These are phyloP conservation scores for Hetaerina titia DNA, from an alignment of 2,888 invertebrate species.

Conservation along the genomic window DNA sequence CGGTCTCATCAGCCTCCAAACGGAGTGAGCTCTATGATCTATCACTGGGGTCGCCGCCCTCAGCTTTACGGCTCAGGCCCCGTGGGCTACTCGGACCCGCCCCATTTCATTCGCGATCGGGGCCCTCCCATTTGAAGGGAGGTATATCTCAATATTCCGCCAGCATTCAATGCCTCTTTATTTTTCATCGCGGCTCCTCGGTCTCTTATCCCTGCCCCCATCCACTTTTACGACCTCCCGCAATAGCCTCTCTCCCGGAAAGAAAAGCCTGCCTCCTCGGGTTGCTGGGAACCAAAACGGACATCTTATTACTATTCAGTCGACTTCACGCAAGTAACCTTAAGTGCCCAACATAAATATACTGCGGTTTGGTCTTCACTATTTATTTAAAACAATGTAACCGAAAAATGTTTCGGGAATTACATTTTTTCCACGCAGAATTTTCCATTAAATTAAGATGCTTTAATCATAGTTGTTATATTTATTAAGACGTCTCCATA, in stretches of 20 bases:
- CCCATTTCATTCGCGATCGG: neutral
- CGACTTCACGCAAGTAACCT: neutral
- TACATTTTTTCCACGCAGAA: neutral
- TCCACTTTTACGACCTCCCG: neutral
- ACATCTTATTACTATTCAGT: neutral
- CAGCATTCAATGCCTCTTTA: constrained; percentile 56
- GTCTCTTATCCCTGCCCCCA: constrained; percentile 32
- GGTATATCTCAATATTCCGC: constrained; percentile 56
- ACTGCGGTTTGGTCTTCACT: neutral
- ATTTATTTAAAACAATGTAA: neutral
- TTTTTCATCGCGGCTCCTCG: constrained; percentile 31
- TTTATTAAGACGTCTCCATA: too few relatives aligned
- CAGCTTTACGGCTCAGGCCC: too few relatives aligned
- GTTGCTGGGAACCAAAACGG: neutral
- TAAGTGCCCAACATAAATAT: neutral
- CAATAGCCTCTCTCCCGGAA: constrained; percentile 4
- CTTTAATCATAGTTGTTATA: too few relatives aligned
- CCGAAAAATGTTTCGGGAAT: neutral
- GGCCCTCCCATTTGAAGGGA: neutral
- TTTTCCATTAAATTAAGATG: neutral
- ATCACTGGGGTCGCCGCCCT: too few relatives aligned
- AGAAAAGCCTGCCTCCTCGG: neutral
- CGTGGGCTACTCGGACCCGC: too few relatives aligned
- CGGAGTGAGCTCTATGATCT: too few relatives aligned
- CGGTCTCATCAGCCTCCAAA: too few relatives aligned